A percentile compares a stretch with the other conserved stretches of the same genome.
Evolutionary conservation across 2,888 invertebrate genomes (phyloP).

Genomic region (Drosophila seclusa): DNA sequence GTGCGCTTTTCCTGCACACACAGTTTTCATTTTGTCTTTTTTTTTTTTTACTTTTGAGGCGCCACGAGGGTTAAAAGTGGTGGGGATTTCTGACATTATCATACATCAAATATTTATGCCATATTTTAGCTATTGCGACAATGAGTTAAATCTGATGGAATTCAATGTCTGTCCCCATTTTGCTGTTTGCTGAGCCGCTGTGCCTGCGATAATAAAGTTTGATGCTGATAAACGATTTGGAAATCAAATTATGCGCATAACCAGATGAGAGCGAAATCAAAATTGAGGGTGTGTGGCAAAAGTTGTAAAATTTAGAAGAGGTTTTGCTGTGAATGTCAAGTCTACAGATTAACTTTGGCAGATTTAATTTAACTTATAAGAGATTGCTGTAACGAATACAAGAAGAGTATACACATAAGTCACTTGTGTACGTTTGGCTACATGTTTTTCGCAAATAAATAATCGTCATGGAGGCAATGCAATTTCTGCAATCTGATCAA

Average conservation of each 20-base stretch:
- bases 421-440: not conserved
- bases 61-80: constrained; percentile 38
- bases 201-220: constrained; percentile 78
- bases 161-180: constrained; percentile 27
- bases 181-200: constrained; percentile 34
- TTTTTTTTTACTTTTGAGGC: constrained; percentile 23
- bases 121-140: constrained; percentile 74
- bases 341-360: constrained; percentile 12
- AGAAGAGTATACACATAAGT: not conserved
- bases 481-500: constrained; percentile 9
- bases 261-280: constrained; percentile 26
- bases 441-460: constrained; percentile 2
- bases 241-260: constrained; percentile 82
- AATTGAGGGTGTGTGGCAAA: constrained; percentile 19
- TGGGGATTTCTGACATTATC: constrained; percentile 49
- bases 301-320: constrained; percentile 36
- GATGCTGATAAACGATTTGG: constrained; percentile 81
- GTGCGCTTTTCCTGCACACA: constrained; percentile 24
- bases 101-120: constrained; percentile 79
- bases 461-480: not conserved
- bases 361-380: not conserved
- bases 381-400: not conserved
- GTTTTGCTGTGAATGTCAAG: not conserved
- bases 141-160: constrained; percentile 80
- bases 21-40: constrained; percentile 14